Base-by-base conservation (phyloP, 2,888 invertebrate genomes). In the Dilophus febrilis region DNA sequence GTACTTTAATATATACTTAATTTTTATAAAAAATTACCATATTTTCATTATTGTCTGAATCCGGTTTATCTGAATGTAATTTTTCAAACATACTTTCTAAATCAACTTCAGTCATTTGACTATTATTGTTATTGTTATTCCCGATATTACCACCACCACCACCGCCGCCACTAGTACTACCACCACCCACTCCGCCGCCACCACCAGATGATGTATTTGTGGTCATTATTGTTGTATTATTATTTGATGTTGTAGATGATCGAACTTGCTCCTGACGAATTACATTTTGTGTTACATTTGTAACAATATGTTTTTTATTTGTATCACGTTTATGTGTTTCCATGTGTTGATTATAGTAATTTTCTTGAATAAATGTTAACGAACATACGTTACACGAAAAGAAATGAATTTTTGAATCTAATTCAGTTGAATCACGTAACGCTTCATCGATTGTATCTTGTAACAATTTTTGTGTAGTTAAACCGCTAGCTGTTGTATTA, bases 41-140 rank as follows among this genome's bases (percentile, higher is more conserved):
- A 47, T 53, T 60, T 38, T 61, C 60, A 37, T 52, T 49, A 30
- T 44, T 47, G 34, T 42, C 47, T 2, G 31, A 42, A 16, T 63
- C 63, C 6, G 51, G 50, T 45, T 64, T 63, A 40, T 64, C 64
- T 36, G 64, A 63, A 48, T 64, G 64, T 50, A 64, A 53, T 47
- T 64, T 64, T 45, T 64, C 64, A 37, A 64, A 64, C 44, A 64
- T 58, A 47, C 63, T 64, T 45, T 64, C 64, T 46, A 64, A 59
- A 42, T 64, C 64, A 11, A 58, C 57, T 39, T 62, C 61, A 2
- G 50, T 49, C 40, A 53, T 52, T 27, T 51, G 47, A n/a, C n/a
- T 40, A 40, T 31, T 30, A 53, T 51, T 34, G 51, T 51, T 16
- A 47, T 44, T 7, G 38, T 37, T 7, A 35, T 31, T 12, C 41